These are phyloP conservation scores for Clinocottus analis DNA, from an alignment of 2,113 vertebrate species.

Conservation along the genomic window DNA sequence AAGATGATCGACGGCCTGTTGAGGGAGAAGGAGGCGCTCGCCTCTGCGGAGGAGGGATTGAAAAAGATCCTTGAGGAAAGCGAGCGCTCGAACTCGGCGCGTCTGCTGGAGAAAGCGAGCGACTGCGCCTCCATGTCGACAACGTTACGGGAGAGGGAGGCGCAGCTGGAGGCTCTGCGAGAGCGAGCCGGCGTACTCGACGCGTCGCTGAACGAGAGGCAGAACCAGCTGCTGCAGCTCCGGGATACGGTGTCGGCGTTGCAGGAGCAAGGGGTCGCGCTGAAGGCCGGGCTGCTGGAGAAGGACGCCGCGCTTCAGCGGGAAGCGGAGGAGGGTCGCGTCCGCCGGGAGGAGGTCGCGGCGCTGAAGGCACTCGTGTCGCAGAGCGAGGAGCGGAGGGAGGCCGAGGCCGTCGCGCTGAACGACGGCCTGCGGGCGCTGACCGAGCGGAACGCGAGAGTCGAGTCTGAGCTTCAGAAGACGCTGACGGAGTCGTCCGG, in stretches of 20 bases:
- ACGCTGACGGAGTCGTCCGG: constrained; percentile 50
- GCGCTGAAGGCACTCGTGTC: constrained; percentile 72
- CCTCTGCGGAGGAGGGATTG: constrained; percentile 71
- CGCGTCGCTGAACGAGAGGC: constrained; percentile 69
- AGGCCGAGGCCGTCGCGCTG: constrained; percentile 71
- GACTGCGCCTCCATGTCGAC: constrained; percentile 77
- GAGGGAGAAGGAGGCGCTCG: constrained; percentile 80
- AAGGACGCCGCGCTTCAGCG: constrained; percentile 78
- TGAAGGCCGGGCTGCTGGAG: constrained; percentile 79
- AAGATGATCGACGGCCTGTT: constrained; percentile 70
- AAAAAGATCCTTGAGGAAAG: constrained; percentile 75
- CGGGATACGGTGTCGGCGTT: constrained; percentile 80
- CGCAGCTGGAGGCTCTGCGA: constrained; percentile 74
- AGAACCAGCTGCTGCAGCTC: constrained; percentile 73
- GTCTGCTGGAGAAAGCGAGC: constrained; percentile 81
- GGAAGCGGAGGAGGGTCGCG: constrained; percentile 71
- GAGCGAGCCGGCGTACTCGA: constrained; percentile 74
- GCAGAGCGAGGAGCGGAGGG: constrained; percentile 67
- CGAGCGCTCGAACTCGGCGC: constrained; percentile 72
- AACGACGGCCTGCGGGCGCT: constrained; percentile 75
- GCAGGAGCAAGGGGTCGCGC: constrained; percentile 80
- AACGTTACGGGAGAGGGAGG: constrained; percentile 76
- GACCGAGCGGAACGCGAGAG: constrained; percentile 78
- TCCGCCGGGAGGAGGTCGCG: constrained; percentile 62
- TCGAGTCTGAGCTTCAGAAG: constrained; percentile 82